Base-by-base conservation (phyloP, 2,888 invertebrate species). In the Pandemis cinnamomeana region DNA sequence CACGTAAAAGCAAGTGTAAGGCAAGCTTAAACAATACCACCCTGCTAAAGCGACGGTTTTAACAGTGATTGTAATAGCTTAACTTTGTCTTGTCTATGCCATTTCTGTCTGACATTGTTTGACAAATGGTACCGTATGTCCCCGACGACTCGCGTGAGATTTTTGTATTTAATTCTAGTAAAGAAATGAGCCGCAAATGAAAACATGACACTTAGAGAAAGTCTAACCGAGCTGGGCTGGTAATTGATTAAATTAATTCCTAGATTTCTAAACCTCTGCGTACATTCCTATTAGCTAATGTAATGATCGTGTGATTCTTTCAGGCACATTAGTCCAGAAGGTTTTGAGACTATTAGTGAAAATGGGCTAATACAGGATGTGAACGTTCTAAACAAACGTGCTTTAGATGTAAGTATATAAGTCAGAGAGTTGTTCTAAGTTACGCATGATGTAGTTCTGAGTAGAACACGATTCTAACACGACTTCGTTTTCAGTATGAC, bases 241-340 rank as follows among this genome's bases (percentile, higher is more conserved):
- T 96, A 91, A 94, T 88, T 86, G 80, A 79, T 77, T 77, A 41
- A 44, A 48, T 63, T 67, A 75, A 62, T 11, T 72, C 67, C n/a
- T n/a, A n/a, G n/a, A 62, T 62, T 20, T 53, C 55, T 55, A 69
- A 67, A 27, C 58, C 55, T 46, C 41, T 74, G 55, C 64, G 48
- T 11, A 68, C 70, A 72, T 71, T 72, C 77, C 68, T 63, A 72
- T 73, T 78, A 76, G 72, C 51, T 79, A 76, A 77, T 73, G 79
- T 79, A 76, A 77, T 74, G 79, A 78, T 72, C 79, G 77, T 82
- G 71, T 84, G 80, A 81, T 85, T 85, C 81, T 95, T 95, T 78
- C 89, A 97, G 97, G 97, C 95, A 96, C 88, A 92, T 97, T 79
- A 96, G 96, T 77, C 95, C 96, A 78, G 96, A 96, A 84, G 97